A percentile compares a stretch with the other conserved stretches of the same genome.
phyloP scores from a whole-genome alignment of 1,140 invertebrate species.

The Pogonomyrmex barbatus region DNA sequence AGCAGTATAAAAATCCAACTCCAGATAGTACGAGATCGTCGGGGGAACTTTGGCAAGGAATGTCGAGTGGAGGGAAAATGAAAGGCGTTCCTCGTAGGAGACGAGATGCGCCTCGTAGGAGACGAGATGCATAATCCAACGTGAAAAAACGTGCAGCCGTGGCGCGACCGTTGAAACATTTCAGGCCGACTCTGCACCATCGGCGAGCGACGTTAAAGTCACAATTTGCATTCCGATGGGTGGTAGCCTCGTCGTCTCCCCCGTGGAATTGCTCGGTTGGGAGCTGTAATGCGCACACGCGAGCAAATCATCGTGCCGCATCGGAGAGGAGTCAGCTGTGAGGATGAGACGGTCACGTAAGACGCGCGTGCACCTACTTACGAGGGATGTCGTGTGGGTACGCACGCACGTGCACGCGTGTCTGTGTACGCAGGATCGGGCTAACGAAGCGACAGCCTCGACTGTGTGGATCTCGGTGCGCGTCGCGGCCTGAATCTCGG shows the following conservation, averaged over 20 bases:
- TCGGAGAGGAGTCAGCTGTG: conserved; percentile 58
- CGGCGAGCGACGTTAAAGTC: conserved; percentile 50
- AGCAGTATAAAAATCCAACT: conserved; percentile 9
- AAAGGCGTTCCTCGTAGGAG: conserved; percentile 60
- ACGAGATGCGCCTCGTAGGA: conserved; percentile 46
- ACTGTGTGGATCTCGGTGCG: neutral
- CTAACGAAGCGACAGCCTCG: neutral
- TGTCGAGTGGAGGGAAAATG: conserved; percentile 48
- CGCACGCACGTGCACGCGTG: neutral
- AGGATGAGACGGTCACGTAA: conserved; percentile 62
- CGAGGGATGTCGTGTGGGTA: conserved; percentile 35
- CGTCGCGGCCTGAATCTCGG: neutral
- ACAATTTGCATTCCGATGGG: conserved; percentile 72
- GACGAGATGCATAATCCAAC: conserved; percentile 56
- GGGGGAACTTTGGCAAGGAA: conserved; percentile 47
- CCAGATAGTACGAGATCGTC: neutral
- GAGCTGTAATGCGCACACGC: conserved; percentile 50
- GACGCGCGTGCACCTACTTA: conserved; percentile 31
- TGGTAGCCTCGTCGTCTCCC: conserved; percentile 56
- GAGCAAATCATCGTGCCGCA: conserved; percentile 56
- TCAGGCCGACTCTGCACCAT: conserved; percentile 56
- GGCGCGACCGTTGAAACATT: conserved; percentile 64
- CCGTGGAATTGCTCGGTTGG: conserved; percentile 45
- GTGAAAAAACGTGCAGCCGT: conserved; percentile 49
- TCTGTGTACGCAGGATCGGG: conserved; percentile 25